Base-by-base conservation (phyloP, 2,113 vertebrate species). In the Charadrius vociferus region DNA sequence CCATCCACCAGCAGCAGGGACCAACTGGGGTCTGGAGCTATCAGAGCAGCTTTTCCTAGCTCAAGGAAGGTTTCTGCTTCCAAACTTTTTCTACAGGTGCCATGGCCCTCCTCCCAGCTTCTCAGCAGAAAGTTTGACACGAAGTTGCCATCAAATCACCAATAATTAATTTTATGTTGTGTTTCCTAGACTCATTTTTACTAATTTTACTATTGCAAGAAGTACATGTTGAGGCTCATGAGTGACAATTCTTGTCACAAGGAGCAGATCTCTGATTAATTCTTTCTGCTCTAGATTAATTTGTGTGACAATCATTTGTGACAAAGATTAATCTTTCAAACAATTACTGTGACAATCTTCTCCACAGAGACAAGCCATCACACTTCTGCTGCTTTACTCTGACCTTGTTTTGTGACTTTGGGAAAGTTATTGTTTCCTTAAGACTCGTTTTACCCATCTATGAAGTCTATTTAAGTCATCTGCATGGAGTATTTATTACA, bases 261-360 rank as follows among this genome's bases (percentile, higher is more conserved):
- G 73, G 27, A 86, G 72, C 36, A 95, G 30, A 81, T 93, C 74
- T 89, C 74, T 97, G 94, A 95, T 88, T 85, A 96, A 84, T 91
- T 65, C 92, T 62, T 96, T 91, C 72, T 91, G 82, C 72, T 96
- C 73, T 71, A 72, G 72, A 89, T 92, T 95, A 92, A 93, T 95
- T 97, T 95, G 73, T 5, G 62, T 95, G 93, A 95, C 83, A 96
- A 90, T 94, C 36, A 89, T 75, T 93, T 91, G 81, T 88, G 89
- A 86, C 90, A 95, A 86, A 88, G 94, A 95, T 96, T 96, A 97
- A 97, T 96, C 77, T 96, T 95, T 96, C 65, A 79, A 88, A 92
- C 67, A 32, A 95, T 96, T 91, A 95, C 86, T 68, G 32, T 80
- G 90, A 81, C 56, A 89, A 84, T 71, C 50, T 94, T 90, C 81